Percentiles rank a stretch among this genome's conserved stretches.
Evolutionary conservation across 2,888 invertebrate genomes (phyloP).

Genomic region (Drosophila neoperkinsi): DNA sequence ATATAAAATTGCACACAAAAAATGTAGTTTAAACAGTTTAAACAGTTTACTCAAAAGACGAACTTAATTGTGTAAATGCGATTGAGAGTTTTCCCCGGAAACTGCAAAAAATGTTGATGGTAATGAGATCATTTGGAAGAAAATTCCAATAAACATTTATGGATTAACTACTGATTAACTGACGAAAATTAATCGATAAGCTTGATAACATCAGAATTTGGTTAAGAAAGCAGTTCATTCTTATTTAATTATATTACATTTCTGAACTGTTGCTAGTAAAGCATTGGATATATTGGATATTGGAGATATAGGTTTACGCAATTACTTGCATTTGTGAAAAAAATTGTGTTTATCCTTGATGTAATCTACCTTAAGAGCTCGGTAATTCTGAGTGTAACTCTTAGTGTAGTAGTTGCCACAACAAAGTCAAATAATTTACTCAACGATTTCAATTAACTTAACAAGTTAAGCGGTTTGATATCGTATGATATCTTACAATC

Average conservation of each 20-base stretch:
- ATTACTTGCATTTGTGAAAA: not conserved
- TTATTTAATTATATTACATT: not conserved
- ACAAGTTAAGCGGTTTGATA: not conserved
- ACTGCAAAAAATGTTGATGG: not conserved
- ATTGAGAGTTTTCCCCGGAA: not conserved
- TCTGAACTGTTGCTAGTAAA: not conserved
- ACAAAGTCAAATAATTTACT: not conserved
- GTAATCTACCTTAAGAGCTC: not conserved
- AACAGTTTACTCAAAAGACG: not conserved
- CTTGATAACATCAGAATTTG: not conserved
- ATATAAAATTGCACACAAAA: not conserved
- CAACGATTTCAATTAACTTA: not conserved
- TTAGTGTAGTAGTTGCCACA: not conserved
- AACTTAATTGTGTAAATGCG: not conserved
- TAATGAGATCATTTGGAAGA: not conserved
- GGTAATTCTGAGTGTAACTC: not conserved
- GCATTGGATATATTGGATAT: no score
- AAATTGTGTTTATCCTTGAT: not conserved
- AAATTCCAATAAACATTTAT: not conserved
- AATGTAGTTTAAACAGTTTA: not conserved
- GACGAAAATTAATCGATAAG: not conserved
- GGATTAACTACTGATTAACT: not conserved
- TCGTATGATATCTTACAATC: not conserved
- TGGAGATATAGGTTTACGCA: no score
- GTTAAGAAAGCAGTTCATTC: not conserved